Evolutionary conservation across 2,888 invertebrate genomes (phyloP).

Genomic region (Formica aserva): DNA sequence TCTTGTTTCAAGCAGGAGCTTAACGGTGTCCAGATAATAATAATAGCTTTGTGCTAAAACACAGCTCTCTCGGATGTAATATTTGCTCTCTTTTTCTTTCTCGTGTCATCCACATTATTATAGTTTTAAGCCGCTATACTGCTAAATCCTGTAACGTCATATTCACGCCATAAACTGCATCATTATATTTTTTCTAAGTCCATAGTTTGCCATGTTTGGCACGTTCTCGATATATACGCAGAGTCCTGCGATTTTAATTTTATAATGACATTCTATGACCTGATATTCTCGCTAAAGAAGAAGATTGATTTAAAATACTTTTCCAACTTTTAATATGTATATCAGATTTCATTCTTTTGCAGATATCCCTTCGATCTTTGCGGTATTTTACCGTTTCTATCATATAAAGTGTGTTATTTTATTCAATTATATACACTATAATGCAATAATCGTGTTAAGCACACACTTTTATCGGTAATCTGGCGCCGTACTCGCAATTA

Average conservation of each 20-base stretch:
- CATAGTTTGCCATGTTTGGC: not conserved
- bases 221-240: not conserved
- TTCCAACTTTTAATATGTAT: not conserved
- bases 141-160: constrained; percentile 18
- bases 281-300: not conserved
- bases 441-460: constrained; percentile 17
- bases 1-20: constrained; percentile 28
- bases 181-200: not conserved
- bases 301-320: not conserved
- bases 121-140: not conserved
- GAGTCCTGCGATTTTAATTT: not conserved
- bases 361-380: not conserved
- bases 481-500: constrained; percentile 26
- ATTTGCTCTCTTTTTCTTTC: not conserved
- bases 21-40: constrained; percentile 34
- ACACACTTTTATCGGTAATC: constrained; percentile 21
- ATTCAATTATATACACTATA: constrained; percentile 25
- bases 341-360: not conserved
- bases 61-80: not conserved
- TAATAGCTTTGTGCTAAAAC: constrained; percentile 19
- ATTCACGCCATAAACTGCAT: not conserved
- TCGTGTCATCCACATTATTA: constrained; percentile 12
- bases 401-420: not conserved
- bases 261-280: not conserved
- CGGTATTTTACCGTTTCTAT: not conserved